phyloP scores from a whole-genome alignment of 1,140 invertebrate genomes.

The Bicyclus anynana region DNA sequence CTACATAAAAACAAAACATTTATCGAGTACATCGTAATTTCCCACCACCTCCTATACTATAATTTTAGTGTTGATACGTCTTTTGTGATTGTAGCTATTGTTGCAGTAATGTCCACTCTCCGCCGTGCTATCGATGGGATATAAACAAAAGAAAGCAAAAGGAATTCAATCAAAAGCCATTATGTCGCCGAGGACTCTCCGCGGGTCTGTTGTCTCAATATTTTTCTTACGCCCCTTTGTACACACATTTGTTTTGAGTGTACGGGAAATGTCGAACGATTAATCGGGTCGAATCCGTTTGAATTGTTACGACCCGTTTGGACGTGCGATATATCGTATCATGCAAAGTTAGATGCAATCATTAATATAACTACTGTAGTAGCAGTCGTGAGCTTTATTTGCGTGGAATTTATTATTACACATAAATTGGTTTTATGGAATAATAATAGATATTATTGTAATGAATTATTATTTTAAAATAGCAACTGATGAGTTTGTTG shows the following conservation, averaged over 20 bases:
- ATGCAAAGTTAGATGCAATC: no score
- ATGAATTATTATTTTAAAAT: no score
- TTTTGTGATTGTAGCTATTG: constrained; percentile 67
- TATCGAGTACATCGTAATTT: background rate
- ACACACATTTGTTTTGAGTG: background rate
- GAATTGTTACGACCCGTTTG: background rate
- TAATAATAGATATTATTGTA: no score
- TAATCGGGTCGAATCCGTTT: background rate
- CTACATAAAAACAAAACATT: no score
- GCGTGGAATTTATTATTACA: no score
- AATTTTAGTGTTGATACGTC: constrained; percentile 66
- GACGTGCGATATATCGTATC: no score
- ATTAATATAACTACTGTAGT: no score
- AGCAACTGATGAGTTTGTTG: no score
- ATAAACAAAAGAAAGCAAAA: constrained; percentile 74
- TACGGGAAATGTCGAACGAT: background rate
- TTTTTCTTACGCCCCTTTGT: constrained; percentile 56
- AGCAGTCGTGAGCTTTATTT: no score
- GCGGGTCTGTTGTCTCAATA: constrained; percentile 69
- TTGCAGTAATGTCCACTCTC: constrained; percentile 72
- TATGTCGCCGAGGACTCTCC: constrained; percentile 69
- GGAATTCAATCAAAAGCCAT: constrained; percentile 74
- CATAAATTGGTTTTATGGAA: no score
- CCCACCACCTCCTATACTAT: constrained; percentile 25
- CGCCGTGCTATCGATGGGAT: constrained; percentile 72